Base-by-base conservation (phyloP, 1,140 invertebrate genomes). In the Heliconius melpomene region DNA sequence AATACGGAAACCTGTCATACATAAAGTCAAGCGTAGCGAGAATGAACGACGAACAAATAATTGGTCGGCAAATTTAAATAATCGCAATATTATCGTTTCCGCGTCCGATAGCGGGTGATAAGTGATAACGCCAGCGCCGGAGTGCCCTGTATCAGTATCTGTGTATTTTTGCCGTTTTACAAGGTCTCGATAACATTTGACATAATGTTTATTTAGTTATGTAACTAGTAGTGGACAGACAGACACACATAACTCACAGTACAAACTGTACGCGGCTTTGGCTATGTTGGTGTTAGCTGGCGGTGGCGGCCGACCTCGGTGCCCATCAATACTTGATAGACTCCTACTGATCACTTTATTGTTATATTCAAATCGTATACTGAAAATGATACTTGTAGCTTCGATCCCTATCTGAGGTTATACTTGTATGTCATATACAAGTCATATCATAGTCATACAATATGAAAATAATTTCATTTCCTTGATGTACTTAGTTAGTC, bases 91-190 rank as follows among this genome's bases (percentile, higher is more conserved):
- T 29, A 66, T 66, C 11, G 9, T 66, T 66, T 66, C 60, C 60
- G 60, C 60, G 60, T 66, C 60, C 26, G 60, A 66, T 66, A 66
- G 3, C 23, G 9, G 7, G 60, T 66, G 60, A 66, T 66, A 66
- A 29, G 54, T 23, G 54, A 60, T 60, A 60, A 60, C 60, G 23
- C 60, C 60, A 66, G 60, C 5, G 29, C 26, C 26, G 26, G 26
- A 29, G 26, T 29, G 11, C 3, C 40, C 40, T 0, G 2, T 32
- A 32, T 32, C 29, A 32, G 29, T 66, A 66, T 66, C 50, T 23
- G 23, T 66, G 23, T 66, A 66, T 66, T 66, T 66, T 29, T 66
- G 60, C 60, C 60, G 26, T n/a, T 66, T 66, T 29, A 26, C 60
- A 66, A 66, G 60, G 60, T 29, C 60, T 29, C 60, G 60, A 66